phyloP scores from a whole-genome alignment of 1,140 invertebrate genomes.

The Lycorma delicatula region DNA sequence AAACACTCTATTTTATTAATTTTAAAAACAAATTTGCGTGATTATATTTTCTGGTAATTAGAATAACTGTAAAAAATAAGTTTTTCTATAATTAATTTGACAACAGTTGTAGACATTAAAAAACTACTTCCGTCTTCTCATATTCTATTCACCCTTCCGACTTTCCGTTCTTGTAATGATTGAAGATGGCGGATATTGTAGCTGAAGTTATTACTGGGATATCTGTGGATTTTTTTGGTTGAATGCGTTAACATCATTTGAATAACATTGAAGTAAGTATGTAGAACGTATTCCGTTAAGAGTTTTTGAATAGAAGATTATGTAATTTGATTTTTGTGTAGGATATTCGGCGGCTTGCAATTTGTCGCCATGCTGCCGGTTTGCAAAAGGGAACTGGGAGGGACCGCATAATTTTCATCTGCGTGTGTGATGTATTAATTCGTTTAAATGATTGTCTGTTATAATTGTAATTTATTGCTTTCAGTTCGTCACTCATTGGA shows the following conservation, averaged over 20 bases:
- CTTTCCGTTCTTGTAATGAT: background rate
- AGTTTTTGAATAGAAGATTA: background rate
- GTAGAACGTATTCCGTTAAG: background rate
- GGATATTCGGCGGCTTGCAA: background rate
- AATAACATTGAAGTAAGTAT: background rate
- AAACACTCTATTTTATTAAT: no score
- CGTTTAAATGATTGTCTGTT: background rate
- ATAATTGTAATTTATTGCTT: background rate
- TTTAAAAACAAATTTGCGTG: no score
- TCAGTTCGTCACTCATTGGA: background rate
- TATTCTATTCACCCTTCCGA: no score
- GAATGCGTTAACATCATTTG: background rate
- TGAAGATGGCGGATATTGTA: background rate
- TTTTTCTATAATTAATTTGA: no score
- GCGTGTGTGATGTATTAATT: background rate
- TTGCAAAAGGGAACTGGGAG: background rate
- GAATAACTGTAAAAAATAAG: no score
- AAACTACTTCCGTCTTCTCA: no score
- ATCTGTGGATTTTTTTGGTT: background rate
- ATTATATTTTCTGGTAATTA: no score
- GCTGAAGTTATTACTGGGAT: background rate
- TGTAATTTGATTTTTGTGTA: background rate
- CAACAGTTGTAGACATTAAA: no score
- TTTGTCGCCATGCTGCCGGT: slow-evolving; percentile 1
- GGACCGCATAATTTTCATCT: background rate